Conservation (phyloP, 1,140 invertebrate species). For the Drosophila pruinosa region DNA sequence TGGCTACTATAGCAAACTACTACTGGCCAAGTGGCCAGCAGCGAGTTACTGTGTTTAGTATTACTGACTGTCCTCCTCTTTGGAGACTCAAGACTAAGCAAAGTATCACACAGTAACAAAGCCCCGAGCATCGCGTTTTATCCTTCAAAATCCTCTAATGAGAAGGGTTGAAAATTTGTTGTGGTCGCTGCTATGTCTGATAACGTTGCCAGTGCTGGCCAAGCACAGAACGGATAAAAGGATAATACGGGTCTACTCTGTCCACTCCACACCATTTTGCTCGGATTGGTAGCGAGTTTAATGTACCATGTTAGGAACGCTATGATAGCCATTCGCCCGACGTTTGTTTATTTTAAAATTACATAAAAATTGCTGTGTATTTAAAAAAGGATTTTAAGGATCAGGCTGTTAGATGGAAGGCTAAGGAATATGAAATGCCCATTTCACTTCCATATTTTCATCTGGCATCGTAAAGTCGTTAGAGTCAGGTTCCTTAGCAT, state of each 20-base stretch:
- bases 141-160: conserved; percentile 82
- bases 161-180: conserved; percentile 80
- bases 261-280: neutral
- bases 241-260: conserved; percentile 67
- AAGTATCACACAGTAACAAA: conserved; percentile 77
- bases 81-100: conserved; percentile 18
- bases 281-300: conserved; percentile 31
- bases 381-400: conserved; percentile 53
- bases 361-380: conserved; percentile 68
- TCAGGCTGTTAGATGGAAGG: conserved; percentile 8
- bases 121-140: conserved; percentile 66
- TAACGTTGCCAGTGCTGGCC: conserved; percentile 73
- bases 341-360: conserved; percentile 74
- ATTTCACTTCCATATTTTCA: conserved; percentile 73
- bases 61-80: conserved; percentile 2
- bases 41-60: conserved; percentile 24
- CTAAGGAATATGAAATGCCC: conserved; percentile 59
- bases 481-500: conserved; percentile 47
- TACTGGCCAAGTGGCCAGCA: conserved; percentile 60
- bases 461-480: conserved; percentile 71
- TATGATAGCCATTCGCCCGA: conserved; percentile 14
- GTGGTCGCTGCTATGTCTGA: conserved; percentile 66
- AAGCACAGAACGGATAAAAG: conserved; percentile 70
- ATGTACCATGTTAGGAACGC: conserved; percentile 52
- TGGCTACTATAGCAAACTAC: conserved; percentile 53